These are phyloP conservation scores for Ephydatia muelleri DNA, from an alignment of 37 sponge, comb jelly and placozoan genomes.

Conservation along the genomic window DNA sequence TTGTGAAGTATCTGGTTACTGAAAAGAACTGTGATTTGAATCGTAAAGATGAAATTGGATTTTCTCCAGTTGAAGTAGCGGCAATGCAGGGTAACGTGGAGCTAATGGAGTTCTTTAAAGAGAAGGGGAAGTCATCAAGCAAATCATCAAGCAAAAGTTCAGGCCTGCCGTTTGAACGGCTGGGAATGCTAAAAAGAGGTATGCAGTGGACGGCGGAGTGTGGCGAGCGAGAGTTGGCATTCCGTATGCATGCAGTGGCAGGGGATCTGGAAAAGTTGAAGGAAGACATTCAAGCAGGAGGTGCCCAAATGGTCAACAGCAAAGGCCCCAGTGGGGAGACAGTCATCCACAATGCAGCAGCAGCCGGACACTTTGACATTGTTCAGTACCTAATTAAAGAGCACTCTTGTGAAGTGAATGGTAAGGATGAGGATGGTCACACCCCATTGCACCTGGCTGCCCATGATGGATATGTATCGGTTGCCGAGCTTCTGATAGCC, in stretches of 20 bases:
- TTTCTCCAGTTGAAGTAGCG: conserved; percentile 61
- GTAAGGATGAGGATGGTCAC: conserved; percentile 22
- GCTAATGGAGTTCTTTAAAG: conserved; percentile 28
- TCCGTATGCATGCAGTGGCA: conserved; percentile 22
- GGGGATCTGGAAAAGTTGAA: conserved; percentile 39
- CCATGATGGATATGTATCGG: conserved; percentile 32
- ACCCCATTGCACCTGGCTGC: conserved; percentile 53
- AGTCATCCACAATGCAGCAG: conserved; percentile 24
- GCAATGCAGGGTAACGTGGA: conserved; percentile 46
- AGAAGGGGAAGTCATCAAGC: neutral
- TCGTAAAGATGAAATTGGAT: conserved; percentile 23
- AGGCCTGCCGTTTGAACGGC: neutral
- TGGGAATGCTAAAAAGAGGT: neutral
- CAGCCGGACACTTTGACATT: conserved; percentile 23
- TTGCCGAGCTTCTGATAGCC: too few species aligned
- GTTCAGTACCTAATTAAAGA: conserved; percentile 31
- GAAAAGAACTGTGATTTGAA: neutral
- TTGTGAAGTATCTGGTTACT: conserved; percentile 45
- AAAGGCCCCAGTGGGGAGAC: conserved; percentile 18
- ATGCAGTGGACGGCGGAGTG: neutral
- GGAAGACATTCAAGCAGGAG: neutral
- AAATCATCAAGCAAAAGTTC: neutral
- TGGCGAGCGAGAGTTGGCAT: conserved; percentile 13
- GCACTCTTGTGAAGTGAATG: neutral
- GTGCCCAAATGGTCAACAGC: neutral